Conservation (phyloP, 2,888 invertebrate species). For the Conchocele bisecta region DNA sequence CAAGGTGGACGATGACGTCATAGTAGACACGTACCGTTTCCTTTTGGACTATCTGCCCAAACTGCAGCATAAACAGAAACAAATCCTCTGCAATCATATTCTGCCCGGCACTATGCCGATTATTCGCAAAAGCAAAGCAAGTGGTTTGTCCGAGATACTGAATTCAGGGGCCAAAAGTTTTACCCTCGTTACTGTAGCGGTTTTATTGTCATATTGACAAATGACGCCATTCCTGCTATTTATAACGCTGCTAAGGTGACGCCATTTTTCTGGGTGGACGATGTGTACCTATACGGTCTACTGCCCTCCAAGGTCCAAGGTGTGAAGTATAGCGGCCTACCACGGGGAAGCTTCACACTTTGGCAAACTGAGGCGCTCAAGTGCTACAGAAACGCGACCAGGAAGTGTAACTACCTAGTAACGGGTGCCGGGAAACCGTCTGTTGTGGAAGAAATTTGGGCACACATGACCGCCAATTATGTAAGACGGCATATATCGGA, state of each 20-base stretch:
- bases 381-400: conserved; percentile 44
- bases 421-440: conserved; percentile 27
- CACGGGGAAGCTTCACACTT: conserved; percentile 20
- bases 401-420: conserved; percentile 39
- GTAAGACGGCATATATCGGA: no score
- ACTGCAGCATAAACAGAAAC: conserved; percentile 32
- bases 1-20: conserved; percentile 69
- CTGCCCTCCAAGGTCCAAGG: conserved; percentile 43
- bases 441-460: conserved; percentile 36
- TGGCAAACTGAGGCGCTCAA: conserved; percentile 5
- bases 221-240: conserved; percentile 52
- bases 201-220: conserved; percentile 49
- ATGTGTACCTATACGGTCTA: conserved; percentile 53
- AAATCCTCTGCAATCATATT: conserved; percentile 54
- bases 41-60: conserved; percentile 33
- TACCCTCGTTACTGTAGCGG: conserved; percentile 56
- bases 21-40: conserved; percentile 59
- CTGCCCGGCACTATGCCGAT: conserved; percentile 47
- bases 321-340: conserved; percentile 38
- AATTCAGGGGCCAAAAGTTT: conserved; percentile 42
- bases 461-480: conserved; percentile 61
- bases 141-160: conserved; percentile 43
- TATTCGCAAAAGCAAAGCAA: conserved; percentile 46
- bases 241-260: conserved; percentile 42
- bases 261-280: conserved; percentile 60